Percentiles rank a stretch among this genome's conserved stretches.
These are phyloP conservation scores for Neoarius graeffei DNA, from an alignment of 2,113 vertebrate genomes.

Conservation along the genomic window DNA sequence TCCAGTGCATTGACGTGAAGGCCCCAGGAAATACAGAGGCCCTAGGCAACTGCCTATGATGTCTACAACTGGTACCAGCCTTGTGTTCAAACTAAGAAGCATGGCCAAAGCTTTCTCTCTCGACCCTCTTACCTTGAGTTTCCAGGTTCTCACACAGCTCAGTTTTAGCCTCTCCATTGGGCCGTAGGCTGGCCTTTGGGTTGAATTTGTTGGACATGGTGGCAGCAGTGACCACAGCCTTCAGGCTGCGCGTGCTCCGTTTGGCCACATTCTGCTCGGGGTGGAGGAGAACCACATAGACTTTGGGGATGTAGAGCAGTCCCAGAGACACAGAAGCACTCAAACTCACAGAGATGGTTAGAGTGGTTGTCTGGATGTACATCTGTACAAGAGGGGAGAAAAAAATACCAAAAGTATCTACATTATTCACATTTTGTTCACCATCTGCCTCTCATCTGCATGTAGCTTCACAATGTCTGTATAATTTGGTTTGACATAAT, in stretches of 20 bases:
- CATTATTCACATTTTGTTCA: constrained; percentile 12
- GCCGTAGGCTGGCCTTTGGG: constrained; percentile 90
- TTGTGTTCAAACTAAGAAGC: background rate
- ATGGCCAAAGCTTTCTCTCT: background rate
- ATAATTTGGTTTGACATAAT: constrained; percentile 20
- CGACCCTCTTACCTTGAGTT: constrained; percentile 83
- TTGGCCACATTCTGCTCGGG: constrained; percentile 98
- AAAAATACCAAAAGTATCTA: background rate
- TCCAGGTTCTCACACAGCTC: constrained; percentile 96
- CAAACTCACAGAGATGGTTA: constrained; percentile 97
- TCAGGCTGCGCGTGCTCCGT: constrained; percentile 94
- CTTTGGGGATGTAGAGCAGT: constrained; percentile 98
- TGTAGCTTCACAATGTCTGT: constrained; percentile 10
- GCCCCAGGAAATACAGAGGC: background rate
- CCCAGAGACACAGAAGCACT: constrained; percentile 97
- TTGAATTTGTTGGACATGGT: constrained; percentile 99
- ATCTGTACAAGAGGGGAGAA: constrained; percentile 73
- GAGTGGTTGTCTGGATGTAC: constrained; percentile 97
- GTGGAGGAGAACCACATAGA: constrained; percentile 97
- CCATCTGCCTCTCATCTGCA: constrained; percentile 26
- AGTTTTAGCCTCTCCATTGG: constrained; percentile 96
- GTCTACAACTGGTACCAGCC: background rate
- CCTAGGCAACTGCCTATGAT: background rate
- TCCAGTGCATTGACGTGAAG: background rate
- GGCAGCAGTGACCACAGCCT: constrained; percentile 93